Base-by-base conservation (phyloP, 92 coral and sea anemone genomes). In the Plumapathes pennacea region DNA sequence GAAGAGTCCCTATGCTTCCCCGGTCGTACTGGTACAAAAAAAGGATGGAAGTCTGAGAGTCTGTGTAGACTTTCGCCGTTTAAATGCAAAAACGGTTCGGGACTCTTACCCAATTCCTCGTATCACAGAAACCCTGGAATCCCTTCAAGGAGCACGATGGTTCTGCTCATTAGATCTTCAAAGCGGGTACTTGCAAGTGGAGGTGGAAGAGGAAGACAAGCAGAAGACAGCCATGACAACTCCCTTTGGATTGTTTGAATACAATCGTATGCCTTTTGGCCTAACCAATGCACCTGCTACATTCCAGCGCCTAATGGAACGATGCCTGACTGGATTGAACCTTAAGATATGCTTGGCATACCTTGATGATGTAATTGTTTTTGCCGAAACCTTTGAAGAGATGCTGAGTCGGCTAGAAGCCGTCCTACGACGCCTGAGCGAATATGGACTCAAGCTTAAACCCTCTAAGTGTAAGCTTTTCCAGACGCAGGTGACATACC, bases 331-430 rank as follows among this genome's bases (percentile, higher is more conserved):
- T 13, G 84, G 43, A 5, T 45, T 77, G 4, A 68, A 67, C 39
- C 48, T 31, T 15, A 31, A 60, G 41, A 67, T 38, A 12, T 61
- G 71, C 10, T 9, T 76, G 1, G 72, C 65, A 0, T 77, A 69
- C 44, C 28, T 83, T 4, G 85, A 77, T 65, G 90, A 83, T 32
- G 64, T 77, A 1, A 64, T 83, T 2, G 65, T 83, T 7, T 58
- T 57, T 40, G 65, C 59, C 19, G 57, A 71, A 14, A 77, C 56
- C 32, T 82, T 76, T 36, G 60, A 67, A 30, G 73, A 74, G 23
- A 46, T 18, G 6, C 56, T 74, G 0, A 11, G 25, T 12, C 33
- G 76, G 33, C 54, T 74, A 15, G 71, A 74, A 46, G 65, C 42
- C 19, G 82, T 81, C 5, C 38, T 81, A 20, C n/a, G 12, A 10